Evolutionary conservation across 2,888 invertebrate species (phyloP).

Genomic region (Lasioglossum lativentre): DNA sequence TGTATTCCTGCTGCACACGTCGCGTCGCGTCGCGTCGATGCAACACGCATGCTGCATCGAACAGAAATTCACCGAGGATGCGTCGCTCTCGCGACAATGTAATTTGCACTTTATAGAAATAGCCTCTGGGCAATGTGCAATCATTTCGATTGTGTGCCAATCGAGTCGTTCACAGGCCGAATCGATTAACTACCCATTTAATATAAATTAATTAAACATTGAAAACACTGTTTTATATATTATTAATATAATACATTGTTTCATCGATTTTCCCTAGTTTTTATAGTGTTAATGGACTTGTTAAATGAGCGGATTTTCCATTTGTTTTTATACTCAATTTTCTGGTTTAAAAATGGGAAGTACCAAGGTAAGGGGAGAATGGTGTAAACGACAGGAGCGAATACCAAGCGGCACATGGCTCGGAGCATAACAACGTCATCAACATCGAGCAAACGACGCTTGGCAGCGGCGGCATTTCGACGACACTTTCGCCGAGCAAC

Average conservation of each 20-base stretch:
- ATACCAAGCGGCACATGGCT: background rate
- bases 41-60: background rate
- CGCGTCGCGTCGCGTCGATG: slow-evolving; percentile 6
- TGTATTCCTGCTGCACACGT: slow-evolving; percentile 6
- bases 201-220: background rate
- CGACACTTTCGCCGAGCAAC: slow-evolving; percentile 4
- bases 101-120: background rate
- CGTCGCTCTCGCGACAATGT: background rate
- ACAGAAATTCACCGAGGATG: background rate
- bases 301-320: too few species aligned
- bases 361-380: background rate
- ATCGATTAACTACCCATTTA: background rate
- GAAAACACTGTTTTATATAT: too few species aligned
- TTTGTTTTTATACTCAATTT: background rate
- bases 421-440: background rate
- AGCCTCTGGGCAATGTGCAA: background rate
- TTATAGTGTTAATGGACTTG: too few species aligned
- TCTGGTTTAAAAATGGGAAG: background rate
- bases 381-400: background rate
- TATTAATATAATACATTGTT: too few species aligned
- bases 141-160: background rate
- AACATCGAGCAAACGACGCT: background rate
- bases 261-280: too few species aligned
- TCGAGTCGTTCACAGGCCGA: background rate
- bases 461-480: slow-evolving; percentile 10